Percentiles rank a stretch among this genome's conserved stretches.
Evolutionary conservation across 2,113 vertebrate genomes (phyloP).

Genomic region (Myocastor coypus): DNA sequence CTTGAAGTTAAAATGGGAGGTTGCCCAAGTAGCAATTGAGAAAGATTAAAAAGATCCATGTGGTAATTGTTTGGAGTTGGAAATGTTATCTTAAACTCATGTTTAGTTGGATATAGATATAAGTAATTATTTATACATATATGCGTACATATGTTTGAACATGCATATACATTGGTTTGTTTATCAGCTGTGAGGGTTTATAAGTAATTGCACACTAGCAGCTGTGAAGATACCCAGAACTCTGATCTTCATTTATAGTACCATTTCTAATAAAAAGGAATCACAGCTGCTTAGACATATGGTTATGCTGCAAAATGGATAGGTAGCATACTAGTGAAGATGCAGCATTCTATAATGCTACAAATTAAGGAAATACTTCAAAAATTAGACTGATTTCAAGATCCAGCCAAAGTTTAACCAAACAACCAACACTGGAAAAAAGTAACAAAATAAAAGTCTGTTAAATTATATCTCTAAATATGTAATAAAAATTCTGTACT

Average conservation of each 20-base stretch:
- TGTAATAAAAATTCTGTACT: not conserved
- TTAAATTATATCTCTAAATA: not conserved
- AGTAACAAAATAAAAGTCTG: not conserved
- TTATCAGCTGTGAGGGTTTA: not conserved
- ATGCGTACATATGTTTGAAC: not conserved
- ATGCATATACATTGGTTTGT: not conserved
- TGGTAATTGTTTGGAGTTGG: not conserved
- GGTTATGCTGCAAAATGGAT: not conserved
- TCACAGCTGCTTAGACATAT: not conserved
- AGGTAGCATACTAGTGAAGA: not conserved
- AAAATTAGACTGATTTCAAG: not conserved
- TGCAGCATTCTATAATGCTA: not conserved
- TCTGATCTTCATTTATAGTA: not conserved
- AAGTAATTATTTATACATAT: not conserved
- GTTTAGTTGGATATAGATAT: not conserved
- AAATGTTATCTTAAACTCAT: not conserved
- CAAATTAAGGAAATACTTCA: slow-evolving; percentile 24
- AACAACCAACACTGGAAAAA: not conserved
- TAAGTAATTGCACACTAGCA: not conserved
- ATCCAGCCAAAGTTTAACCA: not conserved
- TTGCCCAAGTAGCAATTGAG: not conserved
- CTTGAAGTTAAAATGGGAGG: not conserved
- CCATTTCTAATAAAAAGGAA: slow-evolving; percentile 17
- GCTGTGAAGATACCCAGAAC: not conserved
- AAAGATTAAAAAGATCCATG: not conserved